Percentiles rank a stretch among this genome's conserved stretches.
Evolutionary conservation across 1,140 invertebrate species (phyloP).

Genomic region (Zaprionus camerounensis): DNA sequence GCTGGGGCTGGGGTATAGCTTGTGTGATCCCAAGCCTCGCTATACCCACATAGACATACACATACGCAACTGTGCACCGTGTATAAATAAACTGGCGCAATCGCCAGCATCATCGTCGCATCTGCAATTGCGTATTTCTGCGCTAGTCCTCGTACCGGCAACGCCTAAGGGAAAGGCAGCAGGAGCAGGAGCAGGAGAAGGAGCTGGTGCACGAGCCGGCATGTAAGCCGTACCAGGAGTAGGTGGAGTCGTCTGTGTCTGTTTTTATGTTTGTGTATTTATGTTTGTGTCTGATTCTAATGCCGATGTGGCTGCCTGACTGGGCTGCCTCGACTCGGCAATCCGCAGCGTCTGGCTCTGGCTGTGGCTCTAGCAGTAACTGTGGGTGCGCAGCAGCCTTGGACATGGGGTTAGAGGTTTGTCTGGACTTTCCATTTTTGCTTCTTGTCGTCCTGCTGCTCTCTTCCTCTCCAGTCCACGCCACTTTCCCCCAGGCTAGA

Average conservation of each 20-base stretch:
- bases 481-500: conserved; percentile 45
- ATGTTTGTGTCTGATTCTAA: conserved; percentile 53
- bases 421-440: conserved; percentile 79
- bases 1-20: not conserved
- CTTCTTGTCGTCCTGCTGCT: conserved; percentile 46
- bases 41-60: conserved; percentile 10
- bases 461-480: conserved; percentile 16
- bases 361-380: not conserved
- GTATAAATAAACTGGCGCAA: conserved; percentile 80
- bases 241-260: conserved; percentile 42
- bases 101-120: conserved; percentile 78
- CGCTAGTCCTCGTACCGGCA: conserved; percentile 35
- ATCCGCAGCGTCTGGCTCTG: not conserved
- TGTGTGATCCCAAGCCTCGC: conserved; percentile 3
- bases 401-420: conserved; percentile 58
- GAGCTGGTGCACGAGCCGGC: not conserved
- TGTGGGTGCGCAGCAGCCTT: not conserved
- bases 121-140: conserved; percentile 78
- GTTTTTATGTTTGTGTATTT: conserved; percentile 53
- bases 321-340: conserved; percentile 15
- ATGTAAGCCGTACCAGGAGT: conserved; percentile 3
- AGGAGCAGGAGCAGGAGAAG: not conserved
- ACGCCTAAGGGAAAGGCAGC: conserved; percentile 3
- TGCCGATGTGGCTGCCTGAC: conserved; percentile 38
- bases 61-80: conserved; percentile 35